phyloP scores from a whole-genome alignment of 2,113 vertebrate genomes.

The Neolamprologus ventralis region DNA sequence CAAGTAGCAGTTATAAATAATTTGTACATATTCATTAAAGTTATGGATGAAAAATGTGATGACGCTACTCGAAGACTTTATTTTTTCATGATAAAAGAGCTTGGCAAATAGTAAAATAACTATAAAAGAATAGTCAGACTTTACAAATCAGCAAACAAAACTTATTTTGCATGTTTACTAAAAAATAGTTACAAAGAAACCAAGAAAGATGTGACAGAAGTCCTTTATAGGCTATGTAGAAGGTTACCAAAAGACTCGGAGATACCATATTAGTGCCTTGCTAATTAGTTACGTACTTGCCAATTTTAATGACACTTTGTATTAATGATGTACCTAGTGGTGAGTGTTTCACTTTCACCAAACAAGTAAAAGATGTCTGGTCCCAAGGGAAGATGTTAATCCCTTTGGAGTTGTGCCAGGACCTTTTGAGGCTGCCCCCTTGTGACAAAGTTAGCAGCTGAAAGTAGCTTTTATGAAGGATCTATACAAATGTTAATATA shows the following conservation, averaged over 20 bases:
- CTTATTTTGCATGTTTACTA: neutral
- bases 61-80: neutral
- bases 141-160: neutral
- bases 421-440: neutral
- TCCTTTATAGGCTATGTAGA: neutral
- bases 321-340: neutral
- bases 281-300: neutral
- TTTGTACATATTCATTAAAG: neutral
- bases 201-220: neutral
- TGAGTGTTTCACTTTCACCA: neutral
- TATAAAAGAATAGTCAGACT: neutral
- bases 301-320: neutral
- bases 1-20: neutral
- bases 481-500: neutral
- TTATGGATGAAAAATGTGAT: neutral
- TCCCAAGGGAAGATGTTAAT: neutral
- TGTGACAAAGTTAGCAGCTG: neutral
- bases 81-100: neutral
- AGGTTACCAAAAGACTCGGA: neutral
- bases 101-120: neutral
- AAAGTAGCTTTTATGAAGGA: neutral
- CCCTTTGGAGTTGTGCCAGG: neutral
- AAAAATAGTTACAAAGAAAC: neutral
- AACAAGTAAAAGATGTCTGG: neutral
- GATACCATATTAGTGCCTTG: neutral